Evolutionary conservation across 2,113 vertebrate genomes (phyloP).

Genomic region (Jaculus jaculus): DNA sequence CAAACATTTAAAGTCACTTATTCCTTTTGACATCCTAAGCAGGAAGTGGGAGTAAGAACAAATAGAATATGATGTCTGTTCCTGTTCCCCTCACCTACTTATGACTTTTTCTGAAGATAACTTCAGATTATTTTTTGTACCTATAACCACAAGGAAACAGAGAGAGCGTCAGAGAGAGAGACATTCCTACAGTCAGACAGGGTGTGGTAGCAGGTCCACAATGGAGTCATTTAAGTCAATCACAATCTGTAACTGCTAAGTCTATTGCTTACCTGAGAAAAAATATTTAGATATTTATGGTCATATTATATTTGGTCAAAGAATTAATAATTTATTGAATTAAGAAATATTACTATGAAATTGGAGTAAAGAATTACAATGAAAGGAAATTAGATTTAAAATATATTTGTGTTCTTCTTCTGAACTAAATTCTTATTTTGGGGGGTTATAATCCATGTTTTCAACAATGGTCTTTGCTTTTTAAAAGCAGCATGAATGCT

Average conservation of each 20-base stretch:
- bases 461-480: neutral
- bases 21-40: neutral
- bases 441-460: neutral
- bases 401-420: neutral
- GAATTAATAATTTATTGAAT: neutral
- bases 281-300: neutral
- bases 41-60: neutral
- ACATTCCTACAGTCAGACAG: neutral
- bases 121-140: neutral
- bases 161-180: neutral
- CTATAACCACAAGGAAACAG: neutral
- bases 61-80: neutral
- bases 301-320: neutral
- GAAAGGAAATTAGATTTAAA: neutral
- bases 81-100: neutral
- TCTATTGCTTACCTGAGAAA: neutral
- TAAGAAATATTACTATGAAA: neutral
- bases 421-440: constrained; percentile 1
- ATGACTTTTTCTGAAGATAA: neutral
- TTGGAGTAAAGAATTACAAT: neutral
- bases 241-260: neutral
- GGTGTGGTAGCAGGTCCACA: neutral
- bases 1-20: neutral
- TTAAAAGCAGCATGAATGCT: neutral
- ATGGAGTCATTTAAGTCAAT: neutral